Percentiles rank a stretch among this genome's conserved stretches.
These are phyloP conservation scores for Triplophysa bombifrons DNA, from an alignment of 2,797 vertebrate genomes.

Conservation along the genomic window DNA sequence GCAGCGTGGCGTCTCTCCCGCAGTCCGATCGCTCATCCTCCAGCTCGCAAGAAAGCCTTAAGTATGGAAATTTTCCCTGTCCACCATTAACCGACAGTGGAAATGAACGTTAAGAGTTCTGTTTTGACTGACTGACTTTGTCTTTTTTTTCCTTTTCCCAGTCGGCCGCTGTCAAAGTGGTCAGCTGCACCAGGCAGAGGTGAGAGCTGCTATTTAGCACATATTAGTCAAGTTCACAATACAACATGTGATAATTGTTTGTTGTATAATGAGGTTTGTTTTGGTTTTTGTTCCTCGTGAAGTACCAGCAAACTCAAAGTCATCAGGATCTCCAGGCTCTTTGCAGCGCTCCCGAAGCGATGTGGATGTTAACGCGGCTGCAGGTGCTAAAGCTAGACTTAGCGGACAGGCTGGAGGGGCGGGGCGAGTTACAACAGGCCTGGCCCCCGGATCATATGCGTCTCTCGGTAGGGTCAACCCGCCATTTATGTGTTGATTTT, in stretches of 20 bases:
- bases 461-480: slow-evolving; percentile 86
- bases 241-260: neutral
- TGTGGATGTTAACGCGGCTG: slow-evolving; percentile 93
- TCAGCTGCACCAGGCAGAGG: slow-evolving; percentile 90
- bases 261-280: slow-evolving; percentile 45
- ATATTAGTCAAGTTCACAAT: slow-evolving; percentile 9
- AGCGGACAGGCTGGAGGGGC: slow-evolving; percentile 76
- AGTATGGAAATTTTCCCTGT: slow-evolving; percentile 77
- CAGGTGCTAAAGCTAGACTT: slow-evolving; percentile 89
- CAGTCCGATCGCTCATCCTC: slow-evolving; percentile 97
- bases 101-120: neutral
- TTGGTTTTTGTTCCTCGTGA: slow-evolving; percentile 61
- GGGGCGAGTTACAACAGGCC: slow-evolving; percentile 77
- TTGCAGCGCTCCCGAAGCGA: slow-evolving; percentile 95
- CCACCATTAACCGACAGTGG: neutral
- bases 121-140: neutral
- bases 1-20: slow-evolving; percentile 92
- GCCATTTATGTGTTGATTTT: neutral
- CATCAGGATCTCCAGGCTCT: slow-evolving; percentile 81
- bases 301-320: slow-evolving; percentile 67
- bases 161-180: slow-evolving; percentile 92
- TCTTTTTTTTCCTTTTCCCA: slow-evolving; percentile 55
- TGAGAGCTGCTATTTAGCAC: slow-evolving; percentile 64
- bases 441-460: slow-evolving; percentile 88
- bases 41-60: slow-evolving; percentile 97